A percentile compares a stretch with the other conserved stretches of the same genome.
Evolutionary conservation across 2,113 vertebrate genomes (phyloP).

Genomic region (Pteronura brasiliensis): DNA sequence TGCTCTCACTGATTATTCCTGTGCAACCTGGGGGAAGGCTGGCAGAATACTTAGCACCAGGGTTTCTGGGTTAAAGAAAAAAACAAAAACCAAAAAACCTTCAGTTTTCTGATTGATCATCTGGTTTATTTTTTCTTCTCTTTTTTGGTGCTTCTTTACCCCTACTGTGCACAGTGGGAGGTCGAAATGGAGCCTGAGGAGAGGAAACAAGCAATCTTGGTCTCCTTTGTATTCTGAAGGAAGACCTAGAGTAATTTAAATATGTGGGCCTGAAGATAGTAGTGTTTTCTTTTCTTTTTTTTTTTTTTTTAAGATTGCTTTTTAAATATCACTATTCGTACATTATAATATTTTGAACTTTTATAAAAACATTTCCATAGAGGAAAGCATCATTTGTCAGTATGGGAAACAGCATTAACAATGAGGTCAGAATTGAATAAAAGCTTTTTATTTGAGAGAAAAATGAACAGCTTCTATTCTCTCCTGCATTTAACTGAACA

Average conservation of each 20-base stretch:
- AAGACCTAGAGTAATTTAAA: conserved; percentile 29
- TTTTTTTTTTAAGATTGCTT: neutral
- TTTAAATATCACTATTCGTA: neutral
- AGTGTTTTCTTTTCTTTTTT: neutral
- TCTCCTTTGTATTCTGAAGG: conserved; percentile 40
- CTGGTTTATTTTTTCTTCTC: conserved; percentile 64
- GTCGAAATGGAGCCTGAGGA: conserved; percentile 55
- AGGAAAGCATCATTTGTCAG: neutral
- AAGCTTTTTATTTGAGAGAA: neutral
- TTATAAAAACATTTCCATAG: conserved; percentile 22
- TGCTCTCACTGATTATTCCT: neutral
- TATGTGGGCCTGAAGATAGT: neutral
- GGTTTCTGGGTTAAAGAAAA: conserved; percentile 1
- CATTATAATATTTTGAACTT: conserved; percentile 28
- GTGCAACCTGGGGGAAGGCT: neutral
- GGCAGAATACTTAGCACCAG: conserved; percentile 19
- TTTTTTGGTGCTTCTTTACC: neutral
- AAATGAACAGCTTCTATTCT: neutral
- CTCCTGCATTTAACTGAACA: neutral
- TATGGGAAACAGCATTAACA: neutral
- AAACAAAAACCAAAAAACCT: neutral
- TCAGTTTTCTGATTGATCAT: conserved; percentile 39
- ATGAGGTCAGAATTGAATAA: neutral
- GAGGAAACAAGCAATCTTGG: conserved; percentile 68
- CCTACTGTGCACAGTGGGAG: conserved; percentile 44